A percentile compares a stretch with the other conserved stretches of the same genome.
These are phyloP conservation scores for Heliconius congener DNA, from an alignment of 1,140 invertebrate species.

Conservation along the genomic window DNA sequence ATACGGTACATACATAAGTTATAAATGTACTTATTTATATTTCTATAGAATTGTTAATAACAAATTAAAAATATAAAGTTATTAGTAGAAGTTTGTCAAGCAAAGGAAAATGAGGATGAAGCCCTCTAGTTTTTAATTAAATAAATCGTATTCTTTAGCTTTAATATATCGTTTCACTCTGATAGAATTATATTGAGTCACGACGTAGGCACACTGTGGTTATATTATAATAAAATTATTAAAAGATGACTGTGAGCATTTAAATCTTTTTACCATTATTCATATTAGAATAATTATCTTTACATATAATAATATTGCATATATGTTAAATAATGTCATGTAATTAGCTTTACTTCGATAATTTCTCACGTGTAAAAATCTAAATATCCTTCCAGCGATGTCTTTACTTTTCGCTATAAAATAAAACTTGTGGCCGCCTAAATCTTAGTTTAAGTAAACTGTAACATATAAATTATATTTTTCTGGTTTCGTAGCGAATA, in stretches of 20 bases:
- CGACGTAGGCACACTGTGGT: too few species aligned
- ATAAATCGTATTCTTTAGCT: background rate
- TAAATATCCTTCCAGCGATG: background rate
- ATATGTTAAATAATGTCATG: slow-evolving; percentile 23
- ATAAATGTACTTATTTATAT: too few species aligned
- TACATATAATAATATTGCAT: background rate
- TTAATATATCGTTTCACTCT: background rate
- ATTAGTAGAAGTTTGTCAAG: too few species aligned
- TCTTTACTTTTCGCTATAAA: background rate
- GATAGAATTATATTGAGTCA: background rate
- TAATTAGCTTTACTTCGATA: slow-evolving; percentile 13
- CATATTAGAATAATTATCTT: background rate
- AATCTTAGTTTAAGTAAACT: too few species aligned
- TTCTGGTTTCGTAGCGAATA: too few species aligned
- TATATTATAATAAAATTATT: too few species aligned
- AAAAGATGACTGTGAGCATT: slow-evolving; percentile 1
- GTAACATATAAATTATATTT: too few species aligned
- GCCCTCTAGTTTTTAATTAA: too few species aligned
- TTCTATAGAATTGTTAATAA: too few species aligned
- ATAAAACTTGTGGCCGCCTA: background rate
- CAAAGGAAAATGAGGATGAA: too few species aligned
- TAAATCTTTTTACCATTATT: background rate
- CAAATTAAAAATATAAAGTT: too few species aligned
- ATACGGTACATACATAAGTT: too few species aligned
- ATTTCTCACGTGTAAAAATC: background rate